Evolutionary conservation across 2,888 invertebrate genomes (phyloP).

Genomic region (Alitta virens): DNA sequence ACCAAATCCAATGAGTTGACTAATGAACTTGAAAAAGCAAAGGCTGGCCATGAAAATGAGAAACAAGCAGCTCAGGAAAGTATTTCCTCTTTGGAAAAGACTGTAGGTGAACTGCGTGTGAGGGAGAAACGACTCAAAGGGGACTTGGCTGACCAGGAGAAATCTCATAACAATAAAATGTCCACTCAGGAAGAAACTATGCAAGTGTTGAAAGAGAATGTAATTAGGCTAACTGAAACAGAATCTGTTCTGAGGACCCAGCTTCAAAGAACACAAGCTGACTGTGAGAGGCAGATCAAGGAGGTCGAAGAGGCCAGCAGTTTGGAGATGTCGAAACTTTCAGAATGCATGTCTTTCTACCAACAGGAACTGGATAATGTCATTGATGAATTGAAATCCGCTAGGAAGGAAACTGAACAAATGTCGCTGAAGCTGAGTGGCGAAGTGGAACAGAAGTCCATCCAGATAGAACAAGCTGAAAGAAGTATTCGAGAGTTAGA

Average conservation of each 20-base stretch:
- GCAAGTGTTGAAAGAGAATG: conserved; percentile 10
- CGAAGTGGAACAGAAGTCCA: conserved; percentile 1
- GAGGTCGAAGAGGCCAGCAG: conserved; percentile 8
- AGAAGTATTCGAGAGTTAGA: not conserved
- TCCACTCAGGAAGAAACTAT: conserved; percentile 16
- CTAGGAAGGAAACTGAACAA: conserved; percentile 4
- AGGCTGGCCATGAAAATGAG: conserved; percentile 14
- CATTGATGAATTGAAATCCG: conserved; percentile 17
- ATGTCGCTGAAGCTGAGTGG: conserved; percentile 5
- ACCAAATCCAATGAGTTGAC: conserved; percentile 17
- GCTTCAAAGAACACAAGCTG: conserved; percentile 18
- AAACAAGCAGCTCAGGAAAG: not conserved
- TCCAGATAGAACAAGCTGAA: not conserved
- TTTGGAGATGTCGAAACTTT: conserved; percentile 14
- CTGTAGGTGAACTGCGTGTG: conserved; percentile 17
- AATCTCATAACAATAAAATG: conserved; percentile 13
- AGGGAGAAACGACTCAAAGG: conserved; percentile 24
- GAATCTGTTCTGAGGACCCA: conserved; percentile 27
- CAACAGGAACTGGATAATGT: conserved; percentile 16
- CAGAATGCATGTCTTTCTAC: conserved; percentile 9
- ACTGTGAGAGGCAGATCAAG: conserved; percentile 14
- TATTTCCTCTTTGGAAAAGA: conserved; percentile 7
- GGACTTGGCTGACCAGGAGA: conserved; percentile 18
- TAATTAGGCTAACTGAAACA: not conserved
- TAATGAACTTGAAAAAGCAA: conserved; percentile 20